Conservation (phyloP, 2,113 vertebrate genomes). For the Eulemur macaco region DNA sequence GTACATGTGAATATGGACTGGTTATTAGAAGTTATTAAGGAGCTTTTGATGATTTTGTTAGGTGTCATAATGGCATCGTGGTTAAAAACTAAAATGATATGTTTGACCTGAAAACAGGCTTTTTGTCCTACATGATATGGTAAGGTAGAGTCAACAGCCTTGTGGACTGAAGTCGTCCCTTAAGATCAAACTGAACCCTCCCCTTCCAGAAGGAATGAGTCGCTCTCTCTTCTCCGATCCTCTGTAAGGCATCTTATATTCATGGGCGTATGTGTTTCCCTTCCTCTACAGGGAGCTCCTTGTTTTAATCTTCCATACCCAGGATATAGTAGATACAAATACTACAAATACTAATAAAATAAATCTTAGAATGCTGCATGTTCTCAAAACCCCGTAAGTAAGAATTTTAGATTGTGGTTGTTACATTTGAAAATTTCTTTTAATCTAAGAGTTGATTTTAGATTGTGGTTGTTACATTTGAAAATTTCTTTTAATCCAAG, state of each 20-base stretch:
- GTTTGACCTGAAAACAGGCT: not conserved
- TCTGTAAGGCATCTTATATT: not conserved
- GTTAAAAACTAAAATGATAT: not conserved
- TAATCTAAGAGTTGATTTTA: not conserved
- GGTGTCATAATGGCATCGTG: not conserved
- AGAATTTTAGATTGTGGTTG: not conserved
- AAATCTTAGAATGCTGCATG: not conserved
- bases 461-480: not conserved
- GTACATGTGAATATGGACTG: not conserved
- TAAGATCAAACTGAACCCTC: not conserved
- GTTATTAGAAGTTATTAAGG: not conserved
- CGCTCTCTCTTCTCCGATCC: not conserved
- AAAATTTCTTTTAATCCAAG: not conserved
- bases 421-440: not conserved
- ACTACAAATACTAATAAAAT: not conserved
- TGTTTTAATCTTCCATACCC: not conserved
- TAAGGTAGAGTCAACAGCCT: not conserved
- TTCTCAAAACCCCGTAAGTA: not conserved
- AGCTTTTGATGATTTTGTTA: not conserved
- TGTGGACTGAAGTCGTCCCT: not conserved
- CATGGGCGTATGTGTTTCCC: not conserved
- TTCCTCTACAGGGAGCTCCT: not conserved
- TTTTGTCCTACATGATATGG: not conserved
- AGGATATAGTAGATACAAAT: not conserved
- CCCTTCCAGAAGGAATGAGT: not conserved